Conservation (phyloP, 2,888 invertebrate genomes). For the Lithophane ornitopus region DNA sequence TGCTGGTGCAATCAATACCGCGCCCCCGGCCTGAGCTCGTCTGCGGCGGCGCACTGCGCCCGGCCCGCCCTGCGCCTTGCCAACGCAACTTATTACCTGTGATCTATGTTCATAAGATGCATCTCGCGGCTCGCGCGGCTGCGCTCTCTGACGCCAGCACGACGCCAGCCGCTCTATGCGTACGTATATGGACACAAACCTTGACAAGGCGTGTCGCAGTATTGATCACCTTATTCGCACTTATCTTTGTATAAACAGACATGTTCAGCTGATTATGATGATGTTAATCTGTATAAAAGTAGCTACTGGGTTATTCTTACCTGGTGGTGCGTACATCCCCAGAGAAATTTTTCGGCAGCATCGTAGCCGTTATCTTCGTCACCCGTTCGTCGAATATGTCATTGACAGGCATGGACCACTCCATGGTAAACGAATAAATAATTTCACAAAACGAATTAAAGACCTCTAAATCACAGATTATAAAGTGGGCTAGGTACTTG, state of each 20-base stretch:
- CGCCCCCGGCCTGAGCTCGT: too few relatives aligned
- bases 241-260: background rate
- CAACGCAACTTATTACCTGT: background rate
- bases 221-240: constrained; percentile 21
- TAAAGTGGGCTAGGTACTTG: background rate
- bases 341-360: constrained; percentile 77
- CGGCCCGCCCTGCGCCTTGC: background rate
- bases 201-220: constrained; percentile 52
- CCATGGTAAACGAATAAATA: constrained; percentile 62
- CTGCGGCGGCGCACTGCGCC: constrained; percentile 12
- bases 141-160: constrained; percentile 1
- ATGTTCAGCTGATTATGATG: background rate
- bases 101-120: constrained; percentile 11
- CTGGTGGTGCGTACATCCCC: constrained; percentile 75
- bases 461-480: constrained; percentile 1
- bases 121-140: background rate
- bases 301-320: constrained; percentile 62
- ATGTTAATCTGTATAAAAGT: background rate
- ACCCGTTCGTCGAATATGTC: constrained; percentile 76
- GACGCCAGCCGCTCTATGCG: background rate
- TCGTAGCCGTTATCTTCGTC: constrained; percentile 74
- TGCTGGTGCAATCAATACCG: constrained; percentile 17
- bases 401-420: constrained; percentile 74
- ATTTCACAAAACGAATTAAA: background rate
- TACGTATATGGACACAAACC: constrained; percentile 37